A percentile compares a stretch with the other conserved stretches of the same genome.
Conservation (phyloP, 2,113 vertebrate genomes). For the Pygoscelis antarcticus region DNA sequence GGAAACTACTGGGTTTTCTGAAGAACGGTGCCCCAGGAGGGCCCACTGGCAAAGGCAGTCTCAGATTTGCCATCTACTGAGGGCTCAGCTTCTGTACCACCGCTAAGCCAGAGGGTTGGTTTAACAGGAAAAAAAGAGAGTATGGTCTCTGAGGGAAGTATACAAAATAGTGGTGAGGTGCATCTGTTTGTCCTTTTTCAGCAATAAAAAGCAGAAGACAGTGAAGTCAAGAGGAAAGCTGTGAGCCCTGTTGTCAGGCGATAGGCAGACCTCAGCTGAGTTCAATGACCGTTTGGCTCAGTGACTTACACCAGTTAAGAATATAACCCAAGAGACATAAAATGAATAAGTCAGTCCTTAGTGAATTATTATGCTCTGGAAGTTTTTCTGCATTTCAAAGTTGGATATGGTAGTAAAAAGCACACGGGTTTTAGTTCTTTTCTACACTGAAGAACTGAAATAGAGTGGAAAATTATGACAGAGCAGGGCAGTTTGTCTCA, state of each 20-base stretch:
- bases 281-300: background rate
- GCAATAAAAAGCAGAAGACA: background rate
- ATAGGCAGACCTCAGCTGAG: background rate
- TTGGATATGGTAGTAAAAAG: background rate
- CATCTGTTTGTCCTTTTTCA: background rate
- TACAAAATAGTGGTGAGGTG: background rate
- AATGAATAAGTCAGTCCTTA: background rate
- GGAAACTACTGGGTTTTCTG: background rate
- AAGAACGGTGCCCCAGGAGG: background rate
- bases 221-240: background rate
- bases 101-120: background rate
- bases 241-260: background rate
- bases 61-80: background rate
- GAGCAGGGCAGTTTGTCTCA: background rate
- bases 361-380: background rate
- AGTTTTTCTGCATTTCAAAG: background rate
- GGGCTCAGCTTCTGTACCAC: background rate
- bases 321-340: background rate
- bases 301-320: background rate
- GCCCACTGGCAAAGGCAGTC: background rate
- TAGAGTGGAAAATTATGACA: background rate
- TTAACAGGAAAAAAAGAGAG: background rate
- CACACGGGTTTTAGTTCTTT: background rate
- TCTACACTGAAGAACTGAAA: background rate
- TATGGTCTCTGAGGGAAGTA: background rate